phyloP scores from a whole-genome alignment of 2,888 invertebrate genomes.

The Machimus rusticus region DNA sequence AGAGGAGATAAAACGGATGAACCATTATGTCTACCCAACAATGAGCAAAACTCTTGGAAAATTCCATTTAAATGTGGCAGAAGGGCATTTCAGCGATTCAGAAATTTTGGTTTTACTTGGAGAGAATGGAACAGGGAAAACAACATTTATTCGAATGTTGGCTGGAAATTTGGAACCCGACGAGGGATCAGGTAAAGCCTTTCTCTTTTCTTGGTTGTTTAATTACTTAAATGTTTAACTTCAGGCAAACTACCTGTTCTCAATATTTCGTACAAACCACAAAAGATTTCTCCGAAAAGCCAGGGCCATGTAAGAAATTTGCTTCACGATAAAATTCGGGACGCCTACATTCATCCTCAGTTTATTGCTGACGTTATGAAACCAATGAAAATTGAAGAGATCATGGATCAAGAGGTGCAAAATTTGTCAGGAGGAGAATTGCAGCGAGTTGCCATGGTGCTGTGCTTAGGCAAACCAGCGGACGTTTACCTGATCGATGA shows the following conservation, averaged over 20 bases:
- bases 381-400: conserved; percentile 94
- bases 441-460: conserved; percentile 94
- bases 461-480: conserved; percentile 98
- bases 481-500: conserved; percentile 99
- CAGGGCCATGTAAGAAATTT: conserved; percentile 91
- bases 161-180: conserved; percentile 96
- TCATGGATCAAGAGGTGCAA: conserved; percentile 98
- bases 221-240: conserved; percentile 63
- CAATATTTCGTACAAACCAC: conserved; percentile 99
- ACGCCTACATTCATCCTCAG: conserved; percentile 97
- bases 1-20: conserved; percentile 96
- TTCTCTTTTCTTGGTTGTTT: not conserved
- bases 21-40: conserved; percentile 92
- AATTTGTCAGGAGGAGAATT: conserved; percentile 99
- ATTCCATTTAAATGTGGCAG: conserved; percentile 80
- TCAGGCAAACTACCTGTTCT: conserved; percentile 76
- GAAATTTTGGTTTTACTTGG: conserved; percentile 97
- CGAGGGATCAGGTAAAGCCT: conserved; percentile 64
- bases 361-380: conserved; percentile 99
- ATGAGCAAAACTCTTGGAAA: conserved; percentile 83
- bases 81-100: conserved; percentile 98
- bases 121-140: conserved; percentile 99
- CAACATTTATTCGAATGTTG: conserved; percentile 97
- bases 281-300: conserved; percentile 98
- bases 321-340: conserved; percentile 95